phyloP scores from a whole-genome alignment of 2,113 vertebrate species.

The Notiomystis cincta region DNA sequence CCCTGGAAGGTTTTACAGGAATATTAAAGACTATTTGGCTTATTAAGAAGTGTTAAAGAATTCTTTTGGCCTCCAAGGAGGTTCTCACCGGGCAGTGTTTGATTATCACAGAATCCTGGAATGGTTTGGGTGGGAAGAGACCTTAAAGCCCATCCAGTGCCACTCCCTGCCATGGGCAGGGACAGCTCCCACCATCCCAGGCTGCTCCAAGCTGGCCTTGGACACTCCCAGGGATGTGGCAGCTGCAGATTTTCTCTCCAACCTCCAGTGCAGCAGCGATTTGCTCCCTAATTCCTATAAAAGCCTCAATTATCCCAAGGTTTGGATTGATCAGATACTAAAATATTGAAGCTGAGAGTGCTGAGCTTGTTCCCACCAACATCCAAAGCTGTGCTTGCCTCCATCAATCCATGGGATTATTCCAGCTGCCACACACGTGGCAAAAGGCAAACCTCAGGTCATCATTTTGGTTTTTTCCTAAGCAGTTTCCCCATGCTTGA shows the following conservation, averaged over 20 bases:
- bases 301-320: neutral
- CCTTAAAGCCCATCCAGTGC: neutral
- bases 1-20: neutral
- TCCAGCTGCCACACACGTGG: neutral
- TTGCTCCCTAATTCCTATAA: neutral
- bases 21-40: fast-evolving
- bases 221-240: neutral
- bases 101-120: neutral
- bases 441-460: neutral
- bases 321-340: neutral
- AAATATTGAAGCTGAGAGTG: neutral
- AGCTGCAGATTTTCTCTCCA: neutral
- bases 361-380: neutral
- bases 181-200: neutral
- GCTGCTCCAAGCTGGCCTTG: neutral
- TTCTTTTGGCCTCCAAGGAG: neutral
- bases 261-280: fast-evolving
- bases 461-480: fast-evolving
- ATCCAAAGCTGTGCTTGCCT: neutral
- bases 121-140: neutral
- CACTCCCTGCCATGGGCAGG: neutral
- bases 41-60: no score
- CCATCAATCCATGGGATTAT: neutral
- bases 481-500: neutral
- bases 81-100: neutral